Percentiles rank a stretch among this genome's conserved stretches.
These are phyloP conservation scores for Machimus atricapillus DNA, from an alignment of 2,888 invertebrate species.

Conservation along the genomic window DNA sequence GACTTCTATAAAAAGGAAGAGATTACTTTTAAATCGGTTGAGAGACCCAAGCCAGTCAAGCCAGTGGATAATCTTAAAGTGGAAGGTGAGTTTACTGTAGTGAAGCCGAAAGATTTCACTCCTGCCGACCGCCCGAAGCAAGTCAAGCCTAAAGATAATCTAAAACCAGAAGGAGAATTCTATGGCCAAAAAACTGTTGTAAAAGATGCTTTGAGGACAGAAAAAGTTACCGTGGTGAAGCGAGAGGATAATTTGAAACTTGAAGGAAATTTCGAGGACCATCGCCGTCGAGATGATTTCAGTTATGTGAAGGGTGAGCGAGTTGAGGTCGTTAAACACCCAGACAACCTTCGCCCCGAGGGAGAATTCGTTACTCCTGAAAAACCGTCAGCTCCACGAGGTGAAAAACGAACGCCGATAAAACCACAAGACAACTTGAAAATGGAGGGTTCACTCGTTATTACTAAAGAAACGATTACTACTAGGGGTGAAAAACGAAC, in stretches of 20 bases:
- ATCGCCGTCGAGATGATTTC: constrained; percentile 66
- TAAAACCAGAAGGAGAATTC: constrained; percentile 67
- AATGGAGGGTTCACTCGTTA: constrained; percentile 58
- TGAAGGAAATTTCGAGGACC: constrained; percentile 68
- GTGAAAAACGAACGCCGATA: constrained; percentile 55
- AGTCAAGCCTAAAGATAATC: constrained; percentile 66
- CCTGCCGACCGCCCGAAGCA: constrained; percentile 62
- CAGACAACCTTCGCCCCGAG: constrained; percentile 68
- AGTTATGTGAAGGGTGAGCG: constrained; percentile 67
- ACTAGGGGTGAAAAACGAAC: background rate
- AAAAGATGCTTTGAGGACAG: constrained; percentile 60
- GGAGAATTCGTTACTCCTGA: constrained; percentile 66
- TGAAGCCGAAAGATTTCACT: constrained; percentile 47
- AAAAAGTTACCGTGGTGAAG: constrained; percentile 68
- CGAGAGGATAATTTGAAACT: constrained; percentile 74
- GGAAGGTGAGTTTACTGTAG: constrained; percentile 62
- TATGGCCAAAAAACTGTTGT: constrained; percentile 52
- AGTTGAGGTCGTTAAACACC: constrained; percentile 63
- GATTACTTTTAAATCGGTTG: constrained; percentile 42
- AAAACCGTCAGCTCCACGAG: constrained; percentile 62
- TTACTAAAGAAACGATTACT: constrained; percentile 12
- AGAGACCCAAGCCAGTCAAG: constrained; percentile 60
- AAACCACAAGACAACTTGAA: constrained; percentile 66
- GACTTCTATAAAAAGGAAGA: constrained; percentile 64
- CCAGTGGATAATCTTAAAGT: constrained; percentile 62